Conservation (phyloP, 2,113 vertebrate genomes). For the Boleophthalmus pectinirostris region DNA sequence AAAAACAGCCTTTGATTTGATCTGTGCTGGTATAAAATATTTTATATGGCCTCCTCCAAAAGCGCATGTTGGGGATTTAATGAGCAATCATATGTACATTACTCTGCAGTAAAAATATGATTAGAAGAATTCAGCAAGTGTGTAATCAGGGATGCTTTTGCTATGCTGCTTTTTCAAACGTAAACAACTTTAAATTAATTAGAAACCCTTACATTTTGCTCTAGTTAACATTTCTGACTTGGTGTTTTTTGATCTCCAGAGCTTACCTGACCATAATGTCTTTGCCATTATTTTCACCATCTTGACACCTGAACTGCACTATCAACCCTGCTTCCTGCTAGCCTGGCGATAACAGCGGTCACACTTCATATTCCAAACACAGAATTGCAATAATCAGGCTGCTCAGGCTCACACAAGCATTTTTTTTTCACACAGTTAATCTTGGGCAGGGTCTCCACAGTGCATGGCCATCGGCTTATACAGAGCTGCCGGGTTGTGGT, state of each 20-base stretch:
- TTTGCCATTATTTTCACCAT: constrained; percentile 13
- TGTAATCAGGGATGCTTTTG: constrained; percentile 4
- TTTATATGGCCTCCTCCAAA: neutral
- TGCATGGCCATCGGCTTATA: neutral
- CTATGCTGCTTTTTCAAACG: constrained; percentile 32
- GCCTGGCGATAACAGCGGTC: constrained; percentile 10
- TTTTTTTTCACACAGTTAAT: constrained; percentile 32
- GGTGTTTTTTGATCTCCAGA: constrained; percentile 14
- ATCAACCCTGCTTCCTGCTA: constrained; percentile 6
- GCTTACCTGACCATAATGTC: constrained; percentile 1
- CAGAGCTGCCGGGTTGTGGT: neutral
- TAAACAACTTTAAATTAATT: constrained; percentile 42
- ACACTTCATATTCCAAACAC: constrained; percentile 30
- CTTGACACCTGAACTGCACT: constrained; percentile 9
- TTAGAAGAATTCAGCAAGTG: neutral
- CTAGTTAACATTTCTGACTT: neutral
- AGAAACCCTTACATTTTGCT: constrained; percentile 13
- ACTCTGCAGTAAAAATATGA: neutral
- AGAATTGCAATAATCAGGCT: constrained; percentile 22
- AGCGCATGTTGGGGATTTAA: neutral
- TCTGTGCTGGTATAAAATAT: neutral
- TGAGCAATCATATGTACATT: neutral
- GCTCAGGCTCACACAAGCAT: constrained; percentile 9
- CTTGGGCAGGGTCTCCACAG: constrained; percentile 19
- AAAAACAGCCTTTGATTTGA: neutral